These are phyloP conservation scores for Poicephalus gulielmi DNA, from an alignment of 2,113 vertebrate species.

Conservation along the genomic window DNA sequence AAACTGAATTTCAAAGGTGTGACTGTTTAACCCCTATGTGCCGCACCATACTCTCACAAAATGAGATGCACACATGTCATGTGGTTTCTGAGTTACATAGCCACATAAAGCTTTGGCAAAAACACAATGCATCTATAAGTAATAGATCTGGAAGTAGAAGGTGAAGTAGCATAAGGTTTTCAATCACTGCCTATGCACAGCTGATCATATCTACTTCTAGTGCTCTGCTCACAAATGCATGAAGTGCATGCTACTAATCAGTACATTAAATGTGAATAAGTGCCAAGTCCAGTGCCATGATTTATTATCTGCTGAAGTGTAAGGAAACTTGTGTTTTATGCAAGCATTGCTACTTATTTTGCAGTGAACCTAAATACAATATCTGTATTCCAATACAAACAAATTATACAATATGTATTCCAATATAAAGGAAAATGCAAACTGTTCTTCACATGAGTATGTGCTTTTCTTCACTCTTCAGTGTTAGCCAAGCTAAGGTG, in stretches of 20 bases:
- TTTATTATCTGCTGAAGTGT: neutral
- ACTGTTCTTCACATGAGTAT: neutral
- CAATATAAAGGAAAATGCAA: neutral
- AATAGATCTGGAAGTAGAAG: neutral
- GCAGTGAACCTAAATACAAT: neutral
- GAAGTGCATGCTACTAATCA: slow-evolving; percentile 42
- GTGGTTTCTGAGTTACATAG: neutral
- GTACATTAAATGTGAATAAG: neutral
- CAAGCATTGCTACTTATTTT: neutral
- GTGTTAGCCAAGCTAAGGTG: neutral
- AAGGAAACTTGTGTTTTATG: neutral
- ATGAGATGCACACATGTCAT: neutral
- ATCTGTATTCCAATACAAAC: neutral
- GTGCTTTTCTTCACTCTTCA: neutral
- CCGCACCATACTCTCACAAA: neutral
- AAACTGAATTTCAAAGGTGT: slow-evolving; percentile 59
- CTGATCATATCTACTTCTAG: neutral
- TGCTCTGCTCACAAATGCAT: slow-evolving; percentile 55
- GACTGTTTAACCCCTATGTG: neutral
- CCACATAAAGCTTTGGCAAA: neutral
- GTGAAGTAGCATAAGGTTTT: neutral
- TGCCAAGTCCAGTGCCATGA: neutral
- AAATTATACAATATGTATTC: neutral
- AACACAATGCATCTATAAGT: neutral
- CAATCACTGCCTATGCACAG: neutral